Evolutionary conservation across 2,888 invertebrate species (phyloP), one percentile per base, ranked within the genome.

Genomic region (Elysia crispata): DNA sequence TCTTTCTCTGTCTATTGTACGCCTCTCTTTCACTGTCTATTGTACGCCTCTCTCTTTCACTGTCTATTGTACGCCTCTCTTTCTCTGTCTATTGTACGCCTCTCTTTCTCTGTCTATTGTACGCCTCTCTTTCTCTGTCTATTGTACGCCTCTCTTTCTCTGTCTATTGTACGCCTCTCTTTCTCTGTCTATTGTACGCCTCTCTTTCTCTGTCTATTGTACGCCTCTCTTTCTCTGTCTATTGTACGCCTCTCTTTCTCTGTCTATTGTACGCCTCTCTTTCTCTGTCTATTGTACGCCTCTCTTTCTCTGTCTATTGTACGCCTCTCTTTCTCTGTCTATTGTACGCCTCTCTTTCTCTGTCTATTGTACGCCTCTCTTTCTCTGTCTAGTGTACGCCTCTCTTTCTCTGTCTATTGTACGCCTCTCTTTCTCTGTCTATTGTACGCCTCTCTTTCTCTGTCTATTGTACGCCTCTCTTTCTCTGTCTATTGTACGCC

Each of bases 131-230:
- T 31, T 41, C 30, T 33, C 64, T 5, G 20, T 41, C 0, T 76
- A 41, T 5, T 60, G 23, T 20, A 41, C 77, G 28, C 15, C 72
- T 28, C 11, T 25, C 20, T 50, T 50, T 15, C 50, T 50, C 33
- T 50, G 25, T n/a, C 13, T 13, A 18, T 50, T 50, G 15, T 41
- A 25, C 11, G 3, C 62, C 62, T 81, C 76, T 82, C 64, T 67
- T 66, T 77, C 79, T 81, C 76, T 41, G 41, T 76, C 76, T 74
- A n/a, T 73, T 64, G 66, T 73, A 72, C 80, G n/a, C 50, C 67
- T 81, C 76, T 82, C 64, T 67, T 66, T 77, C 79, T 81, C 76
- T 41, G 41, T 76, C 76, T 74, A n/a, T 73, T 64, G 66, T 73
- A 72, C 80, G n/a, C 50, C 66, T 80, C 80, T 80, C 73, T 76